A percentile compares a stretch with the other conserved stretches of the same genome.
Conservation (phyloP, 1,140 invertebrate genomes). For the Camponotus floridanus region DNA sequence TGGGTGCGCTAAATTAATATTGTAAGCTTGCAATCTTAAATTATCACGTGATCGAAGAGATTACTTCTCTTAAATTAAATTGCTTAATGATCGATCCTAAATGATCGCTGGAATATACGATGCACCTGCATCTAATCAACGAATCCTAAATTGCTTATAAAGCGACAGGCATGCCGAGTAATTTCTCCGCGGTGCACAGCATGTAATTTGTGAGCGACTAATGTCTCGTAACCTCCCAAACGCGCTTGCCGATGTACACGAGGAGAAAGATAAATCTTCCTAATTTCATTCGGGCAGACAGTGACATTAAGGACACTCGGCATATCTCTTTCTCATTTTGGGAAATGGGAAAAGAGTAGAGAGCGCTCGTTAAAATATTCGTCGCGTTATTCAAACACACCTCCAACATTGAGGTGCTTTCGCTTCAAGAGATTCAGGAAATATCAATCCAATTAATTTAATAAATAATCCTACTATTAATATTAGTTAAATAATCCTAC, state of each 20-base stretch:
- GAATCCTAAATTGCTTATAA: constrained; percentile 61
- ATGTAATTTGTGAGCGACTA: constrained; percentile 54
- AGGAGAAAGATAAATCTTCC: constrained; percentile 43
- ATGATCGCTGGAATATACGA: constrained; percentile 19
- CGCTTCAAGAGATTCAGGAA: neutral
- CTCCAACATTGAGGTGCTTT: neutral
- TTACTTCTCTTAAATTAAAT: constrained; percentile 10
- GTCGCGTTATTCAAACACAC: neutral
- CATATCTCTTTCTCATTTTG: constrained; percentile 2
- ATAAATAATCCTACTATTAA: no score
- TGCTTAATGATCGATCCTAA: constrained; percentile 23
- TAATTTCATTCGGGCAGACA: constrained; percentile 52
- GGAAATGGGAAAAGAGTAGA: neutral
- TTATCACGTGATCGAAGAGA: neutral
- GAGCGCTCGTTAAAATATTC: neutral
- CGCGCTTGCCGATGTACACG: constrained; percentile 35
- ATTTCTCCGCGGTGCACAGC: constrained; percentile 46
- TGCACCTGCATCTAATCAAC: constrained; percentile 53
- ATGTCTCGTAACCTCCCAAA: constrained; percentile 40
- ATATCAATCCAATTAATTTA: neutral
- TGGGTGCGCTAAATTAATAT: neutral
- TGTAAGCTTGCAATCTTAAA: neutral
- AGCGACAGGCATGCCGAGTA: constrained; percentile 48
- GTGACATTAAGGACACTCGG: constrained; percentile 23
- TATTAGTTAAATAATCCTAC: no score